Conservation (phyloP, 1,140 invertebrate species). For the Linepithema humile region DNA sequence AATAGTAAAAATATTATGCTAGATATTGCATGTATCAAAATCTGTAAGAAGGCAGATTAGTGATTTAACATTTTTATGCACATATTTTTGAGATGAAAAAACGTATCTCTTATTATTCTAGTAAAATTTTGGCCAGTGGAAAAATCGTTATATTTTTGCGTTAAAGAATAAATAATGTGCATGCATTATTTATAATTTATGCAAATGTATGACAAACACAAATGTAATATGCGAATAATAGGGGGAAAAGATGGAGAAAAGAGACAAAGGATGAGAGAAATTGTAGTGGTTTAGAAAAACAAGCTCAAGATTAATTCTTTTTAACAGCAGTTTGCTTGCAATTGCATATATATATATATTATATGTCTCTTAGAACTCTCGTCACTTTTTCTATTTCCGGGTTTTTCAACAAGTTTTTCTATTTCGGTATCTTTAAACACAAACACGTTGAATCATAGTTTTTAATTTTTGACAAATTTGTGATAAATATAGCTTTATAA, state of each 20-base stretch:
- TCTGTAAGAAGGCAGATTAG: neutral
- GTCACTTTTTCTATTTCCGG: too few species aligned
- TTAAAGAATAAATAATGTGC: conserved; percentile 2
- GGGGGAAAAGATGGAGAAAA: neutral
- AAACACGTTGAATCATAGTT: neutral
- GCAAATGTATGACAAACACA: conserved; percentile 20
- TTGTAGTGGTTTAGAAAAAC: conserved; percentile 26
- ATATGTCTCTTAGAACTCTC: neutral
- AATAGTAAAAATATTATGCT: neutral
- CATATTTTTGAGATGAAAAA: neutral
- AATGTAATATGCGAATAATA: neutral
- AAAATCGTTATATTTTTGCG: neutral
- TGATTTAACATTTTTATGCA: neutral
- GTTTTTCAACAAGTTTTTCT: neutral
- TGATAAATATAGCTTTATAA: neutral
- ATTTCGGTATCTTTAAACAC: neutral
- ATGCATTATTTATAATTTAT: conserved; percentile 43
- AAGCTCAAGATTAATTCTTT: conserved; percentile 35
- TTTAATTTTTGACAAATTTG: neutral
- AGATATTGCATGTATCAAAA: neutral
- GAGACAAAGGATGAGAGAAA: conserved; percentile 20
- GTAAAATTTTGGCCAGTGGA: neutral
- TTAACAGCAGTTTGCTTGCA: conserved; percentile 16
- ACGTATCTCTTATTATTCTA: neutral
- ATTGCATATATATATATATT: conserved; percentile 1